Evolutionary conservation across 1,140 invertebrate species (phyloP).

Genomic region (Neodiprion pinetum): DNA sequence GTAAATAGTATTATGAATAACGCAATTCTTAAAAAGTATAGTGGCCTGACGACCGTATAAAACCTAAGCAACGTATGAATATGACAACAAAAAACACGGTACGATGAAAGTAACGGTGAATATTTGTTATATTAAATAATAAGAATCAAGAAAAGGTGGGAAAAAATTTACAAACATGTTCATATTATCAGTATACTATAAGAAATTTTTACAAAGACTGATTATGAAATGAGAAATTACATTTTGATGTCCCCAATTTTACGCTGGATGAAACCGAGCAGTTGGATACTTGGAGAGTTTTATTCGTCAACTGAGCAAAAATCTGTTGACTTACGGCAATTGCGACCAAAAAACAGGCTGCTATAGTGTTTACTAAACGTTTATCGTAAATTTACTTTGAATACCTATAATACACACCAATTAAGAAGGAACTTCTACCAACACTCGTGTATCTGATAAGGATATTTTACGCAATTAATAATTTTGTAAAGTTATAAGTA

Average conservation of each 20-base stretch:
- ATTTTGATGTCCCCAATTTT: too few species aligned
- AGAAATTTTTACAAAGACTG: too few species aligned
- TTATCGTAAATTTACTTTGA: slow-evolving; percentile 12
- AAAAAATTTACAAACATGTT: too few species aligned
- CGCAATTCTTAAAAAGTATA: background rate
- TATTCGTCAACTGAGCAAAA: background rate
- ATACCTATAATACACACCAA: background rate
- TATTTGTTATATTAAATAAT: background rate
- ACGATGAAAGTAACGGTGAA: background rate
- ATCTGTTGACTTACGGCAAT: background rate
- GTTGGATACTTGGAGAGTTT: slow-evolving; percentile 6
- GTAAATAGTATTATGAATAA: background rate
- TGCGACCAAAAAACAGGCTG: background rate
- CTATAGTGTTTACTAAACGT: slow-evolving; percentile 10
- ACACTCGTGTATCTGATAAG: background rate
- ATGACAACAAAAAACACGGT: background rate
- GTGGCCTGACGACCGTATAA: background rate
- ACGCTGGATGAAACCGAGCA: too few species aligned
- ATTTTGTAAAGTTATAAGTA: slow-evolving; percentile 15
- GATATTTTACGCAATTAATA: slow-evolving; percentile 1
- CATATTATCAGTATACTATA: too few species aligned
- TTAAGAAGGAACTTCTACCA: background rate
- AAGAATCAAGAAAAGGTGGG: too few species aligned
- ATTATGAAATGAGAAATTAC: too few species aligned
- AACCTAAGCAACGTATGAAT: background rate